A percentile compares a stretch with the other conserved stretches of the same genome.
Conservation (phyloP, 2,888 invertebrate species). For the Chirona hameri region DNA sequence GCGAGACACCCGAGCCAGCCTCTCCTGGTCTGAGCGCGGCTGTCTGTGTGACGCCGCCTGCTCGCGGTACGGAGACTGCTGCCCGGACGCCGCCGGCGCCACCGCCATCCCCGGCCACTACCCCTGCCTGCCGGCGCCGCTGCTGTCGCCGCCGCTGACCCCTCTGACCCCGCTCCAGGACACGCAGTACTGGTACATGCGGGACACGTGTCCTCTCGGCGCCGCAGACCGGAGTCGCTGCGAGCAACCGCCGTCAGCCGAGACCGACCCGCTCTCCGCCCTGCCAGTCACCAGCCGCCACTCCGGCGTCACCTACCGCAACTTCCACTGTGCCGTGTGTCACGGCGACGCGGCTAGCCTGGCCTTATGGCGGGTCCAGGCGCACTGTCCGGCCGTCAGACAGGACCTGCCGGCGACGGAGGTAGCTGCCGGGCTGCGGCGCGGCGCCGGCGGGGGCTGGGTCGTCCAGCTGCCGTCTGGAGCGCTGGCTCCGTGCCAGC, state of each 20-base stretch:
- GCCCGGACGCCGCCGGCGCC: background rate
- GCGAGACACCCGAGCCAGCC: background rate
- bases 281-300: background rate
- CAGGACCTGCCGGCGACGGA: background rate
- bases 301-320: background rate
- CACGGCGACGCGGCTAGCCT: background rate
- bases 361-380: background rate
- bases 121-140: background rate
- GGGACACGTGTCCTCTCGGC: background rate
- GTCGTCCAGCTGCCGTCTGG: background rate
- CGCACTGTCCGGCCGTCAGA: background rate
- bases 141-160: background rate
- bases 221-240: background rate
- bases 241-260: background rate
- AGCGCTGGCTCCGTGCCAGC: background rate
- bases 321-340: background rate
- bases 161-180: background rate
- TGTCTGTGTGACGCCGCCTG: background rate
- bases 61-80: constrained; percentile 1
- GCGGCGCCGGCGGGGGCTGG: background rate
- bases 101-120: background rate
- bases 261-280: background rate
- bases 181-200: constrained; percentile 1
- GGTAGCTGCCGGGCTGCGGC: background rate
- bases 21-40: background rate